Conservation (phyloP, 2,797 vertebrate species). For the Strix occidentalis region DNA sequence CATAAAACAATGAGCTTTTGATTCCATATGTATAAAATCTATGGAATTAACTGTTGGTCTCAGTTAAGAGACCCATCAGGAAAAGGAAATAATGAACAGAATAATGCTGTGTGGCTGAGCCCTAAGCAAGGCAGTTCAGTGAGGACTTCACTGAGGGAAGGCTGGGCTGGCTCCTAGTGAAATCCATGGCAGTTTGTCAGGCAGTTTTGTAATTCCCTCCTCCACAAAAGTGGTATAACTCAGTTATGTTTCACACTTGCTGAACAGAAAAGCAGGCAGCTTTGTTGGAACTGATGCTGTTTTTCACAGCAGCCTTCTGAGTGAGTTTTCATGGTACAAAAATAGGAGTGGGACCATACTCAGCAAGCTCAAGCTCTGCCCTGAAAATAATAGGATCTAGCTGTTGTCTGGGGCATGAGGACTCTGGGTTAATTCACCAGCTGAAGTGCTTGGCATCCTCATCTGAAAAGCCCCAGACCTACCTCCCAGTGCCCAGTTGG, state of each 20-base stretch:
- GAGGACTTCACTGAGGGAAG: not conserved
- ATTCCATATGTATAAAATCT: not conserved
- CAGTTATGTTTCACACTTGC: not conserved
- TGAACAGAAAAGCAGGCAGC: not conserved
- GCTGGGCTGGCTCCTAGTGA: not conserved
- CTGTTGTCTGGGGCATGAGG: not conserved
- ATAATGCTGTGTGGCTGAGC: not conserved
- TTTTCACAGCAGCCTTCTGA: not conserved
- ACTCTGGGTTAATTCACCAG: not conserved
- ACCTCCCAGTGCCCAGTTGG: not conserved
- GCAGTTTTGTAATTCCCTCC: not conserved
- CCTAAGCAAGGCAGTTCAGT: not conserved
- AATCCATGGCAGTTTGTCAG: not conserved
- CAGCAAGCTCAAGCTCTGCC: not conserved
- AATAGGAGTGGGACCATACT: not conserved
- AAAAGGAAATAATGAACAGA: not conserved
- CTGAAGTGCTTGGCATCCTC: not conserved
- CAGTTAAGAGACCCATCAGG: not conserved
- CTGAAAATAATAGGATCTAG: not conserved
- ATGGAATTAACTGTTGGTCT: too few species aligned
- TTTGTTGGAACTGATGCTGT: not conserved
- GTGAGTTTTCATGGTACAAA: not conserved
- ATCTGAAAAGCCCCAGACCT: not conserved
- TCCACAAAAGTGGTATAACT: not conserved
- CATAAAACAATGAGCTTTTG: not conserved